A percentile compares a stretch with the other conserved stretches of the same genome.
phyloP scores from a whole-genome alignment of 2,888 invertebrate species.

The Zonitis immaculata region DNA sequence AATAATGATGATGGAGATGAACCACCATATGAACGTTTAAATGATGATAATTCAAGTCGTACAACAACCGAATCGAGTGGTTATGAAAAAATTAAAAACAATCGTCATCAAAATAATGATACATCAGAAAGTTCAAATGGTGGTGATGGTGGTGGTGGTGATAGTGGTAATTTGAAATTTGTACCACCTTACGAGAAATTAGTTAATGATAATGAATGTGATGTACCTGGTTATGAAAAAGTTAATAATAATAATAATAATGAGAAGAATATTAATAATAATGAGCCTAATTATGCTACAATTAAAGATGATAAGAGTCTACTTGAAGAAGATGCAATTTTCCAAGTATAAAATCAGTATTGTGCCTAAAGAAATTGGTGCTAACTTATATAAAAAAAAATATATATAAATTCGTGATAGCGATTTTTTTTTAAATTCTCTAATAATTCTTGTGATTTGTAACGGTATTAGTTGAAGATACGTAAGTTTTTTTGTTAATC shows the following conservation, averaged over 20 bases:
- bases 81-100: conserved; percentile 34
- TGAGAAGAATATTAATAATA: not conserved
- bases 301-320: conserved; percentile 25
- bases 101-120: conserved; percentile 28
- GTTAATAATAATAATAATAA: conserved; percentile 13
- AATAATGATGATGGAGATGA: conserved; percentile 58
- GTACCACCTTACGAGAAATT: conserved; percentile 36
- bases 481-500: too few species aligned
- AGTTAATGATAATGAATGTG: conserved; percentile 30
- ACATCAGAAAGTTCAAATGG: conserved; percentile 34
- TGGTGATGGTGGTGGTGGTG: conserved; percentile 17
- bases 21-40: conserved; percentile 64
- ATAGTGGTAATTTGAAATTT: conserved; percentile 17
- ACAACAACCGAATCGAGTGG: conserved; percentile 33
- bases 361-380: conserved; percentile 20
- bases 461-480: conserved; percentile 5
- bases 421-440: not conserved
- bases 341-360: conserved; percentile 32
- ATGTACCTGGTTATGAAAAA: conserved; percentile 35
- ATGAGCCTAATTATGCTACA: conserved; percentile 12
- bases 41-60: conserved; percentile 39
- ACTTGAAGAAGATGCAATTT: conserved; percentile 36
- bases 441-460: not conserved
- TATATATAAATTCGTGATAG: conserved; percentile 9
- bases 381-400: conserved; percentile 10